phyloP scores from a whole-genome alignment of 2,888 invertebrate species.

The Ophioninae sp. region DNA sequence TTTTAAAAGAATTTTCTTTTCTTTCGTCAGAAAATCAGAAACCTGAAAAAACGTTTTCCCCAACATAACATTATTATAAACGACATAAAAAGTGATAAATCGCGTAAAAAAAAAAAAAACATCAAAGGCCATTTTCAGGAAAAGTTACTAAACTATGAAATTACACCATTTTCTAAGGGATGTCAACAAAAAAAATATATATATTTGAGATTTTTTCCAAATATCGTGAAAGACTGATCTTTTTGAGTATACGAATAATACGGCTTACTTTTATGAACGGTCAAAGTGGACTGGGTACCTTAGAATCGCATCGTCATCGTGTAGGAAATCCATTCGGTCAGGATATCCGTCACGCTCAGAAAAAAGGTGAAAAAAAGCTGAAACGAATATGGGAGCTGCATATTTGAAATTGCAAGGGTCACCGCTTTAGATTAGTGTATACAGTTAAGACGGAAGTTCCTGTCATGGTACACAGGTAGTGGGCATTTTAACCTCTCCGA shows the following conservation, averaged over 20 bases:
- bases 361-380: constrained; percentile 40
- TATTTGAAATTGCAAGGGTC: constrained; percentile 67
- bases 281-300: constrained; percentile 2
- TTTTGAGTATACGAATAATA: neutral
- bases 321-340: constrained; percentile 46
- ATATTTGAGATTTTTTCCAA: no score
- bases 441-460: constrained; percentile 25
- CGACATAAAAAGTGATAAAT: no score
- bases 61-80: no score
- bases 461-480: constrained; percentile 29
- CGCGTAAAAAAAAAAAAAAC: no score
- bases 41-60: no score
- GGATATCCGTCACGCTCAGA: constrained; percentile 47
- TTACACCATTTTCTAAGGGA: no score
- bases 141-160: no score
- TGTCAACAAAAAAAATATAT: no score
- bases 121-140: no score
- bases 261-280: neutral
- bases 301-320: constrained; percentile 48
- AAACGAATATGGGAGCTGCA: constrained; percentile 62
- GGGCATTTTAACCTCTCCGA: neutral
- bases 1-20: no score
- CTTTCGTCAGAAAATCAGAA: no score
- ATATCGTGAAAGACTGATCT: no score
- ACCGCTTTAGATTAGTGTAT: constrained; percentile 27